These are phyloP conservation scores for Carcharodon carcharias DNA, from an alignment of 2,797 vertebrate genomes.

Conservation along the genomic window DNA sequence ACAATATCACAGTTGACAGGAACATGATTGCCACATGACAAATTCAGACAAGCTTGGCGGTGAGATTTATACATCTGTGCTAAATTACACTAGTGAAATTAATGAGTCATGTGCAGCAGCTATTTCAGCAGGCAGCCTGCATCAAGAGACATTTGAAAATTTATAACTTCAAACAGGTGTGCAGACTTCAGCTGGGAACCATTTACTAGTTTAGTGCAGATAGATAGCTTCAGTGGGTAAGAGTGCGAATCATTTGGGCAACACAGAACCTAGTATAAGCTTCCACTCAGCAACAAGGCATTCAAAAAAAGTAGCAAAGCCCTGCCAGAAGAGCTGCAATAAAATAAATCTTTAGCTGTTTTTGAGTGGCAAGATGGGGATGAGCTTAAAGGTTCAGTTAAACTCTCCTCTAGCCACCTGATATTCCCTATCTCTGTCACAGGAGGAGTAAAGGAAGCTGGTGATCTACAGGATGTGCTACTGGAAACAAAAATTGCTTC, in stretches of 20 bases:
- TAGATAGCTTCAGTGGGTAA: not conserved
- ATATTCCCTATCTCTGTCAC: not conserved
- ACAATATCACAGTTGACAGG: not conserved
- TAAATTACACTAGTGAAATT: not conserved
- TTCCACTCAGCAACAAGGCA: not conserved
- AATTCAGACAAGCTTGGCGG: not conserved
- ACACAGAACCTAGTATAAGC: not conserved
- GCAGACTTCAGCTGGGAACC: not conserved
- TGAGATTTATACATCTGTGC: not conserved
- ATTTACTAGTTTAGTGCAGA: not conserved
- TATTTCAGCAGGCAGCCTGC: not conserved
- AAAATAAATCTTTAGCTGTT: not conserved
- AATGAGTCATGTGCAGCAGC: not conserved
- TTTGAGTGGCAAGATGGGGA: not conserved
- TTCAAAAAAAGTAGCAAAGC: not conserved
- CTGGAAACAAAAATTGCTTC: not conserved
- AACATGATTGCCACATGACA: not conserved
- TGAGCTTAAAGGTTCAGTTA: not conserved
- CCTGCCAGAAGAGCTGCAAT: not conserved
- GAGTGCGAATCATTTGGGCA: not conserved
- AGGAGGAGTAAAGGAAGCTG: not conserved
- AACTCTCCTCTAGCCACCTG: not conserved
- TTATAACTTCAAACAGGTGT: not conserved
- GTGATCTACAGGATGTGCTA: not conserved
- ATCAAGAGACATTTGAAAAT: slow-evolving; percentile 11